Percentiles rank a stretch among this genome's conserved stretches.
Evolutionary conservation across 2,888 invertebrate species (phyloP).

Genomic region (Selenia dentaria): DNA sequence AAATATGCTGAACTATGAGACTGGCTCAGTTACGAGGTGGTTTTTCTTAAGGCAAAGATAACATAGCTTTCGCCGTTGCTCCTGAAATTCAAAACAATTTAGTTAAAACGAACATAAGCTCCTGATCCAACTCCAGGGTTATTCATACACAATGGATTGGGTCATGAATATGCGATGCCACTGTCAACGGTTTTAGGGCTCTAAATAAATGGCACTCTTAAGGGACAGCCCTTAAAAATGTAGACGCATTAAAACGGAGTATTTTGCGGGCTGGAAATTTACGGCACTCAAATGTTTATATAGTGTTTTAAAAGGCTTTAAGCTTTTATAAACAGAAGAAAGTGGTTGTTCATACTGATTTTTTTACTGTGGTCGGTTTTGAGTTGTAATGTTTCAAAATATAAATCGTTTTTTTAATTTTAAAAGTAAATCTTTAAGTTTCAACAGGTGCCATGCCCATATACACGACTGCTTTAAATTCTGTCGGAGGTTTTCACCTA

Average conservation of each 20-base stretch:
- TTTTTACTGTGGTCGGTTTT: too few relatives aligned
- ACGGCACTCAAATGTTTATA: constrained; percentile 10
- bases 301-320: constrained; percentile 9
- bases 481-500: too few relatives aligned
- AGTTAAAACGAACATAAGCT: constrained; percentile 12
- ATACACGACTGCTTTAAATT: too few relatives aligned
- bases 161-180: constrained; percentile 68
- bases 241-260: constrained; percentile 24
- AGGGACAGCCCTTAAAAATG: constrained; percentile 41
- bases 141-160: constrained; percentile 59
- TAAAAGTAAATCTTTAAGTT: too few relatives aligned
- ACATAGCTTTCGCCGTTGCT: too few relatives aligned
- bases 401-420: too few relatives aligned
- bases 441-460: too few relatives aligned
- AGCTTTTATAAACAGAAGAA: not conserved
- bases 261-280: constrained; percentile 15
- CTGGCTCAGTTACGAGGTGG: too few relatives aligned
- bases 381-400: too few relatives aligned
- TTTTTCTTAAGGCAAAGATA: too few relatives aligned
- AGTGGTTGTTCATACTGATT: too few relatives aligned
- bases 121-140: constrained; percentile 33
- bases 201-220: constrained; percentile 60
- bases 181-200: constrained; percentile 58
- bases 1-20: too few relatives aligned
- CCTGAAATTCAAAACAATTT: not conserved